A percentile compares a stretch with the other conserved stretches of the same genome.
These are phyloP conservation scores for Rotaria macrura DNA, from an alignment of 2,888 invertebrate genomes.

Conservation along the genomic window DNA sequence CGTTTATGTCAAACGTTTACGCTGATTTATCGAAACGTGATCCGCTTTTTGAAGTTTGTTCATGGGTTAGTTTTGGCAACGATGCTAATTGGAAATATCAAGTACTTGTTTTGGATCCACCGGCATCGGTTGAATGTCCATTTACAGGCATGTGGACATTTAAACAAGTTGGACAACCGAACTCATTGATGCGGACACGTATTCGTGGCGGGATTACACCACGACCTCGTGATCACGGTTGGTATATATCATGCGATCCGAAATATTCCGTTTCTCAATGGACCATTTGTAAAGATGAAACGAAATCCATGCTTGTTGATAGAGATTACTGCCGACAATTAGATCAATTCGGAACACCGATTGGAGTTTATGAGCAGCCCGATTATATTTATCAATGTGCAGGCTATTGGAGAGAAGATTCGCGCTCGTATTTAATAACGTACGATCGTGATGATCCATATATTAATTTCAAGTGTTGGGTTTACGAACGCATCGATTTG, in stretches of 20 bases:
- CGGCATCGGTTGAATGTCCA: constrained; percentile 81
- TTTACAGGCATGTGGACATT: constrained; percentile 92
- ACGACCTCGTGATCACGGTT: constrained; percentile 60
- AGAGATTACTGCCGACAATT: constrained; percentile 89
- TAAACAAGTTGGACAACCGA: constrained; percentile 56
- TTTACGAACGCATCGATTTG: constrained; percentile 80
- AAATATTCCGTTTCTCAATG: constrained; percentile 34
- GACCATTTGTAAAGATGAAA: constrained; percentile 73
- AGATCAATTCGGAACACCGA: constrained; percentile 81
- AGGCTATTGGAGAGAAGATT: constrained; percentile 92
- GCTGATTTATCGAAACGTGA: constrained; percentile 25
- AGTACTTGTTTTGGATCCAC: constrained; percentile 53
- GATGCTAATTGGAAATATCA: constrained; percentile 49
- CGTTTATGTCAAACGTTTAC: constrained; percentile 33
- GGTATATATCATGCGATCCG: constrained; percentile 30
- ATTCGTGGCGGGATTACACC: constrained; percentile 88
- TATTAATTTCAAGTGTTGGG: constrained; percentile 88
- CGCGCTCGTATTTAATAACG: constrained; percentile 86
- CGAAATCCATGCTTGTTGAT: constrained; percentile 79
- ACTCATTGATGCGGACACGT: constrained; percentile 67
- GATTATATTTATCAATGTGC: constrained; percentile 62
- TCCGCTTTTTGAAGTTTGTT: constrained; percentile 47
- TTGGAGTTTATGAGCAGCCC: constrained; percentile 51
- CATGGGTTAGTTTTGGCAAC: constrained; percentile 48
- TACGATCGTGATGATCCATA: constrained; percentile 89